Base-by-base conservation (phyloP, 2,113 vertebrate species). In the Chaetodon auriga region DNA sequence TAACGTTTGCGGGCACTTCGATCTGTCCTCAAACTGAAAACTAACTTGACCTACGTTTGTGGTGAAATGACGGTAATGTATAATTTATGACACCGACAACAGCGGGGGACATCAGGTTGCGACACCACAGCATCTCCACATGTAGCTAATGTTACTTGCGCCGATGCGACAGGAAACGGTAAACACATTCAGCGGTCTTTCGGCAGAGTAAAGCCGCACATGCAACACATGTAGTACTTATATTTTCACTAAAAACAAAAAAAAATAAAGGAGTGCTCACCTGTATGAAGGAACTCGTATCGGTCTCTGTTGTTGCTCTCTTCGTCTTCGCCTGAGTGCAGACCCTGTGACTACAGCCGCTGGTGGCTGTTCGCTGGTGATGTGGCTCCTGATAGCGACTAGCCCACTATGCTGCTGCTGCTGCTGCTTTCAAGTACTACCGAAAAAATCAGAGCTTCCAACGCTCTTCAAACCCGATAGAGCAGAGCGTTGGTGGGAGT, bases 391-490 rank as follows among this genome's bases (percentile, higher is more conserved):
- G 73, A 64, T 4, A 64, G 0, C 11, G 54, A 35, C 80, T 36
- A 30, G 75, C 81, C 54, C 64, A 21, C 48, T 38, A 14, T 21
- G 51, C 25, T 64, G 21, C 25, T 43, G 90, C 7, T 64, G 21
- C 25, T 43, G 90, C 7, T 82, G 89, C 87, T 0, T 93, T 92
- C 88, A 92, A 0, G 54, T 9, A 3, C 85, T 14, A 49, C 84
- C 65, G 73, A 78, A 85, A 10, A 75, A 10, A 75, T 43, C 1
- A 9, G 7, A n/a, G 38, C 2, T 0, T 5, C 18, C 16, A 57
- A 0, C 3, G 6, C 7, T 10, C 16, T 14, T 60, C 25, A 60
- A 21, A 51, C 8, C 15, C 10, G 5, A 64, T 13, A 16, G 0
- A 25, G 2, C 5, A 7, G 38, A 41, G 8, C 6, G 38, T 2